These are phyloP conservation scores for Lota lota DNA, from an alignment of 2,113 vertebrate species.

Conservation along the genomic window DNA sequence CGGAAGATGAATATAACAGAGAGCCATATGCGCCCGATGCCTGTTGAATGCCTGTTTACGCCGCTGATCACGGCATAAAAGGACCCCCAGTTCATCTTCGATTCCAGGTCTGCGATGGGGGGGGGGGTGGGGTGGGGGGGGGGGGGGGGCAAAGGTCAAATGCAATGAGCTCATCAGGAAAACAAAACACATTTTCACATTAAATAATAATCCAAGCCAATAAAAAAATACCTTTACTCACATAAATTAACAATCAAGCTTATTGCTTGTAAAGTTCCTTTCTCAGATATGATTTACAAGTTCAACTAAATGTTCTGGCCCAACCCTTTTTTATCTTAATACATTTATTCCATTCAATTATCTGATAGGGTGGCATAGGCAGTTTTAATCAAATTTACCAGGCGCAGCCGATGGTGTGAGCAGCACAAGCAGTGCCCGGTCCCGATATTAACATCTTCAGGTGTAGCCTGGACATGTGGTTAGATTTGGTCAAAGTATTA, in stretches of 20 bases:
- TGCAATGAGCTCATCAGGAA: background rate
- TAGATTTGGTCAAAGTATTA: constrained; percentile 30
- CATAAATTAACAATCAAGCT: background rate
- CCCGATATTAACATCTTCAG: constrained; percentile 61
- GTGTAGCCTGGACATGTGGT: constrained; percentile 55
- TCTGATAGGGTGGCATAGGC: no score
- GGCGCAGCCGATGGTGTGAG: constrained; percentile 65
- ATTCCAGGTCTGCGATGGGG: constrained; percentile 80
- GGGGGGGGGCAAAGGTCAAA: background rate
- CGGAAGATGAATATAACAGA: constrained; percentile 98
- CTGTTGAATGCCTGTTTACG: constrained; percentile 94
- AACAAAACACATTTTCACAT: no score
- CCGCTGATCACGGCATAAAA: constrained; percentile 94
- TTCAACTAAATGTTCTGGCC: background rate
- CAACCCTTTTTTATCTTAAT: background rate
- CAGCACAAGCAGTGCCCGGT: constrained; percentile 58
- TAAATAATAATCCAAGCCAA: no score
- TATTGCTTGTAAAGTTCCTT: background rate
- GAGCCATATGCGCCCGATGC: constrained; percentile 95
- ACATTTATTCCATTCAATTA: constrained; percentile 10
- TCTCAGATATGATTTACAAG: no score
- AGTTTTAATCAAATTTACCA: constrained; percentile 59
- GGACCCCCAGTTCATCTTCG: constrained; percentile 94
- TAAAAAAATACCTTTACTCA: background rate
- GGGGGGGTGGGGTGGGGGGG: no score